Conservation (phyloP, 30 jellyfish, hydroid and myxozoan genomes). For the Rhopilema esculentum region DNA sequence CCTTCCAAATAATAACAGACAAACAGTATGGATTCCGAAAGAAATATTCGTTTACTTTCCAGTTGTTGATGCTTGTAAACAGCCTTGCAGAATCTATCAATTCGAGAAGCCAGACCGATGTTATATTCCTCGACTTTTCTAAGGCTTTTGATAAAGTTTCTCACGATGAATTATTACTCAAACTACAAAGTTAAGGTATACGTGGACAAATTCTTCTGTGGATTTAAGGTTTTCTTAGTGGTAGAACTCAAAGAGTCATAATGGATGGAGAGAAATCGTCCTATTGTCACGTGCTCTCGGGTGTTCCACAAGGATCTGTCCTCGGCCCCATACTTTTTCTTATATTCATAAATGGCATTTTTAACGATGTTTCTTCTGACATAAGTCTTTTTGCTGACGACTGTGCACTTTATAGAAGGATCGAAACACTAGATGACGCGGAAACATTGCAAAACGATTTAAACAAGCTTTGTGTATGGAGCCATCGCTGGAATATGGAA, state of each 20-base stretch:
- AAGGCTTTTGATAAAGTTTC: too few relatives aligned
- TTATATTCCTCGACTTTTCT: slow-evolving; percentile 10
- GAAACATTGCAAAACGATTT: too few relatives aligned
- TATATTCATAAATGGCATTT: slow-evolving; percentile 44
- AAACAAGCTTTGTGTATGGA: too few relatives aligned
- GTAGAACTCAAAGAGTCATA: too few relatives aligned
- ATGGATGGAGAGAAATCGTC: slow-evolving; percentile 23
- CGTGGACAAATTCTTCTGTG: neutral
- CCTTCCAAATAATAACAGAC: too few relatives aligned
- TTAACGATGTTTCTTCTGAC: too few relatives aligned
- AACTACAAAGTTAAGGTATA: neutral
- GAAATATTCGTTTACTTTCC: too few relatives aligned
- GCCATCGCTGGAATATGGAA: slow-evolving; percentile 54
- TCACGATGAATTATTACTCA: too few relatives aligned
- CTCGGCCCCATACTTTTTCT: slow-evolving; percentile 42
- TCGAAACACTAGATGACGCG: too few relatives aligned
- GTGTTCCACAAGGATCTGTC: slow-evolving; percentile 60
- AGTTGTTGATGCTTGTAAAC: neutral
- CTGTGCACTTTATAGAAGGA: too few relatives aligned
- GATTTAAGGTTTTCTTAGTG: slow-evolving; percentile 8
- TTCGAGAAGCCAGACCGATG: slow-evolving; percentile 4
- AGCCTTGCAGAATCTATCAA: neutral
- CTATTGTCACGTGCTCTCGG: slow-evolving; percentile 43
- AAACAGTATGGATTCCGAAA: too few relatives aligned
- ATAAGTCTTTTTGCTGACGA: too few relatives aligned